Conservation (phyloP, 1,140 invertebrate genomes). For the Zophobas morio region DNA sequence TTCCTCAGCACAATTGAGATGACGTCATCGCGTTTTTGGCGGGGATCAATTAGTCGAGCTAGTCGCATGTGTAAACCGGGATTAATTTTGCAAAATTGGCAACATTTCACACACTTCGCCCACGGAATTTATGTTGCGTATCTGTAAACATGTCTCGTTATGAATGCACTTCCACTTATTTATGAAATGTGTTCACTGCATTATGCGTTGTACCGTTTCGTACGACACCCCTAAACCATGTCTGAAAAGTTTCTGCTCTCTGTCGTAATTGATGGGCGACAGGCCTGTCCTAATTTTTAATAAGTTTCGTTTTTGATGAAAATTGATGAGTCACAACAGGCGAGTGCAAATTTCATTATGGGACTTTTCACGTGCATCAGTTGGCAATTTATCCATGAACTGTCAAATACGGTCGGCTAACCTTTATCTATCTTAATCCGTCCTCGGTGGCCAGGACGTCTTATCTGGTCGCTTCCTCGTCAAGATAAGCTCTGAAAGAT, state of each 20-base stretch:
- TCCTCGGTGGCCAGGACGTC: slow-evolving; percentile 53
- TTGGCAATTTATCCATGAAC: slow-evolving; percentile 56
- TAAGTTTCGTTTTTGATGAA: slow-evolving; percentile 40
- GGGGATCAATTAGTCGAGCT: no score
- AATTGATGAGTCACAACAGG: slow-evolving; percentile 38
- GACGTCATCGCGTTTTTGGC: no score
- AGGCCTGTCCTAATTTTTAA: slow-evolving; percentile 28
- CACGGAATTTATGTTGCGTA: no score
- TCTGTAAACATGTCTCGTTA: no score
- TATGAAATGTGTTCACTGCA: no score
- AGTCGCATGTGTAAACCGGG: no score
- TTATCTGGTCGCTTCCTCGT: slow-evolving; percentile 55
- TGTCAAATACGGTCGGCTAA: slow-evolving; percentile 57
- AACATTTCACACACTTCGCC: no score
- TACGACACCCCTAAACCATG: no score
- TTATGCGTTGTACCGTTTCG: no score
- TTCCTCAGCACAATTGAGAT: no score
- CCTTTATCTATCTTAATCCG: slow-evolving; percentile 59
- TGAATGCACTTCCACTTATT: no score
- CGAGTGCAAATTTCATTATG: slow-evolving; percentile 25
- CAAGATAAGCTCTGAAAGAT: slow-evolving; percentile 58
- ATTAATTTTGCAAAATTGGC: no score
- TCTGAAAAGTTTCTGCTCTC: slow-evolving; percentile 9
- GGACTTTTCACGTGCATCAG: slow-evolving; percentile 26
- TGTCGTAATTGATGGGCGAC: slow-evolving; percentile 41